Conservation (phyloP, 2,113 vertebrate genomes). For the Dipodomys stephensi region DNA sequence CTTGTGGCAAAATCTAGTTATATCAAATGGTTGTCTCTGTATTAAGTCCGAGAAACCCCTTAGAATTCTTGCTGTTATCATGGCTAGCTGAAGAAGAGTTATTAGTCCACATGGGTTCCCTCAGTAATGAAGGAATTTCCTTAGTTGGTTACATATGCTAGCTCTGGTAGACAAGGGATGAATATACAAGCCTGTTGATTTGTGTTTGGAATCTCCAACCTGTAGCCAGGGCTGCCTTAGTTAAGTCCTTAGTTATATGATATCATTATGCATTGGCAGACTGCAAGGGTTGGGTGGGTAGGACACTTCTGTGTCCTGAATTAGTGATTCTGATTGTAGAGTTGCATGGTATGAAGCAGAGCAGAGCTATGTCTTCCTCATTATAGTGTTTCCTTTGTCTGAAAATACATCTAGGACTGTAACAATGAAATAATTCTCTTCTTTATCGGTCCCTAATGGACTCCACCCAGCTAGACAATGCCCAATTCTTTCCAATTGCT, state of each 20-base stretch:
- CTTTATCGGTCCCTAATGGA: conserved; percentile 66
- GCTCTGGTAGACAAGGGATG: conserved; percentile 32
- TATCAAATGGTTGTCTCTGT: conserved; percentile 27
- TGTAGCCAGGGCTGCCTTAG: background rate
- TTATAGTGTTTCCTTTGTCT: conserved; percentile 69
- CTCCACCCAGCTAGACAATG: conserved; percentile 84
- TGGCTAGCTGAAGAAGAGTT: conserved; percentile 1
- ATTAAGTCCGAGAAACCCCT: conserved; percentile 40
- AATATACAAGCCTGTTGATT: background rate
- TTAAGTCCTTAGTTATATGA: background rate
- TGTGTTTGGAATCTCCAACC: conserved; percentile 24
- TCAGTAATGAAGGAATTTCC: conserved; percentile 38
- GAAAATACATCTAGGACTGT: conserved; percentile 69
- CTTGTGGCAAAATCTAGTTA: background rate
- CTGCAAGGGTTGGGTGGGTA: background rate
- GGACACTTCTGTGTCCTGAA: background rate
- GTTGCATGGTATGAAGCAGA: conserved; percentile 14
- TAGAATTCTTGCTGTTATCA: background rate
- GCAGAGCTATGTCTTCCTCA: conserved; percentile 46
- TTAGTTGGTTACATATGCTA: background rate
- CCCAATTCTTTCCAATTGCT: conserved; percentile 79
- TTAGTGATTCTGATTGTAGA: background rate
- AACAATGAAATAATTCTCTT: conserved; percentile 74
- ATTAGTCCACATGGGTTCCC: background rate
- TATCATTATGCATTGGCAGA: background rate